Evolutionary conservation across 2,113 vertebrate genomes (phyloP), one percentile per base, ranked within the genome.

Genomic region (Phocoena sinus): DNA sequence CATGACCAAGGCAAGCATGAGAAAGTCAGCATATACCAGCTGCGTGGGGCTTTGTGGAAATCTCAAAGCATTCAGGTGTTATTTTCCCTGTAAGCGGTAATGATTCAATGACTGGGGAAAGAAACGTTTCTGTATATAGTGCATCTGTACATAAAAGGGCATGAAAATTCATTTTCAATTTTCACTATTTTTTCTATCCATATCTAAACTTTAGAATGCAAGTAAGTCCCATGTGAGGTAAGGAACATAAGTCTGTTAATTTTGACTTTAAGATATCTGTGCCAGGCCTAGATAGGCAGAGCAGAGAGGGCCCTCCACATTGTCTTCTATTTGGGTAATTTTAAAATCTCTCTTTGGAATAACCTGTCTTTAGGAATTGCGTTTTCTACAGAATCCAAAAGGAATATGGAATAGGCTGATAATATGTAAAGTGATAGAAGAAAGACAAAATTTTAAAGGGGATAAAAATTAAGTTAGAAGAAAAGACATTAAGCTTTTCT

Each of bases 301-400:
- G 1, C 5, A 38, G 6, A 82, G 25, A 50, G 20, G 0, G 0
- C 11, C 2, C 5, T 6, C 8, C 3, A 13, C 5, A 50, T 26
- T 38, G 50, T 82, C 26, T 36, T 56, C 10, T 28, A 2, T 50
- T n/a, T 36, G 67, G 1, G 2, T 2, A 31, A 60, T 53, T 44
- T 80, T 41, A 82, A 50, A 71, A 18, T 74, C 11, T 82, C 17
- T 25, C 0, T 63, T 36, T 89, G 3, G 1, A 15, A 77, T 38
- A 90, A 2, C 10, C 18, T 76, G 25, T 63, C 8, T 65, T 47
- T 26, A 56, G 31, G 1, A 82, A 71, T 44, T 28, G 53, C 0
- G 13, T 73, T 67, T 84, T 36, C 10, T 8, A 44, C 12, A 17
- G 68, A 41, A 41, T 81, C 10, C 26, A 50, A 67, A 6, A 8